Evolutionary conservation across 2,113 vertebrate genomes (phyloP), one percentile per base, ranked within the genome.

Genomic region (Serinus canaria): DNA sequence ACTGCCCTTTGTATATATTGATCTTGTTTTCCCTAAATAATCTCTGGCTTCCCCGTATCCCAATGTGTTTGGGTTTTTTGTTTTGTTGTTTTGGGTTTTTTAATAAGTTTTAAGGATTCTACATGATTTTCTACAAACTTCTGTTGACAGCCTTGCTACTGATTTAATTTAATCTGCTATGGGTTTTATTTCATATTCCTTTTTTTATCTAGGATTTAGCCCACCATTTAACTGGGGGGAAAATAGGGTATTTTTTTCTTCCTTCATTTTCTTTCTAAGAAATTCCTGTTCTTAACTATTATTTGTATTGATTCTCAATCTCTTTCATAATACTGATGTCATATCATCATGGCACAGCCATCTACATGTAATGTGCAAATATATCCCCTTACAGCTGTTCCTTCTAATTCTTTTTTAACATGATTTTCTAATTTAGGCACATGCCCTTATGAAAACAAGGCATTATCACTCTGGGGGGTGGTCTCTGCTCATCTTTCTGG

Each of bases 261-360:
- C 10, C 1, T 5, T 41, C 7, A 63, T 62, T 86, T 63, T 47
- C 4, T 59, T 59, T 33, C 30, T 52, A 49, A 70, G 11, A n/a
- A 89, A 66, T 44, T 39, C 5, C 4, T 83, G 6, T 53, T 70
- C 20, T 63, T 76, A 50, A 41, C 13, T 55, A 39, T 58, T 70
- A 24, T 33, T 55, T 72, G 4, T 6, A 64, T 68, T 68, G 20
- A 43, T 76, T 69, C 5, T 33, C 44, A 59, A 19, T 50, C 28
- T 86, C 15, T 72, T 91, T 55, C 3, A 64, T 82, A 96, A 86
- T 56, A 47, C 1, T 11, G 3, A 5, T 75, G 30, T 24, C 4
- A 5, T 35, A 35, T 50, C 4, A 6, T 83, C 64, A 31, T 21
- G 12, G 2, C 5, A 63, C 3, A 63, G 50, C 3, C 7, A 0